Conservation (phyloP, 2,888 invertebrate genomes). For the Neuroscelio doddi region DNA sequence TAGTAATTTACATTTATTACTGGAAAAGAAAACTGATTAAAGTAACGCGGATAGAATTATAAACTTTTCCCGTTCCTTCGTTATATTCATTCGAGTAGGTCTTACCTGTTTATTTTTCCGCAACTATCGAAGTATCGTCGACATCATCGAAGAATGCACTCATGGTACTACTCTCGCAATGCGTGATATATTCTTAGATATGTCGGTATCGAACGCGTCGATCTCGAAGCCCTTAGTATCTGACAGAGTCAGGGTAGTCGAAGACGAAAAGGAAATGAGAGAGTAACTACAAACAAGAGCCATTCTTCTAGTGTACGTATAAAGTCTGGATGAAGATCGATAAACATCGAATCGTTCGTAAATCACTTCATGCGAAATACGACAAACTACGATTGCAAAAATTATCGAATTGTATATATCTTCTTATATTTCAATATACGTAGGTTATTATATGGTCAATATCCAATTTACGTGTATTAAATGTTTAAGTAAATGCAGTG, state of each 20-base stretch:
- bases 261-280: conserved; percentile 10
- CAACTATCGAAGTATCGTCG: conserved; percentile 39
- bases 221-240: conserved; percentile 31
- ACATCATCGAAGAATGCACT: conserved; percentile 34
- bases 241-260: conserved; percentile 23
- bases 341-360: conserved; percentile 23
- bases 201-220: conserved; percentile 39
- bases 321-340: conserved; percentile 15
- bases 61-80: too few relatives aligned
- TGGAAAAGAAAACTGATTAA: too few relatives aligned
- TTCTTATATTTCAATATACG: too few relatives aligned
- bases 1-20: too few relatives aligned
- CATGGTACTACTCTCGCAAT: conserved; percentile 3
- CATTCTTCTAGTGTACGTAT: conserved; percentile 14
- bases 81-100: conserved; percentile 27
- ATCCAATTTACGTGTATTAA: too few relatives aligned
- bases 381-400: too few relatives aligned
- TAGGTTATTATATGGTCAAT: too few relatives aligned
- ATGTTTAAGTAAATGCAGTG: too few relatives aligned
- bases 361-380: conserved; percentile 12
- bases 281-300: conserved; percentile 26
- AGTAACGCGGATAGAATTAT: too few relatives aligned
- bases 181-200: conserved; percentile 41
- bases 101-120: conserved; percentile 24
- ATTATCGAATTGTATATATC: too few relatives aligned